Evolutionary conservation across 2,888 invertebrate species (phyloP).

Genomic region (Cantharis rustica): DNA sequence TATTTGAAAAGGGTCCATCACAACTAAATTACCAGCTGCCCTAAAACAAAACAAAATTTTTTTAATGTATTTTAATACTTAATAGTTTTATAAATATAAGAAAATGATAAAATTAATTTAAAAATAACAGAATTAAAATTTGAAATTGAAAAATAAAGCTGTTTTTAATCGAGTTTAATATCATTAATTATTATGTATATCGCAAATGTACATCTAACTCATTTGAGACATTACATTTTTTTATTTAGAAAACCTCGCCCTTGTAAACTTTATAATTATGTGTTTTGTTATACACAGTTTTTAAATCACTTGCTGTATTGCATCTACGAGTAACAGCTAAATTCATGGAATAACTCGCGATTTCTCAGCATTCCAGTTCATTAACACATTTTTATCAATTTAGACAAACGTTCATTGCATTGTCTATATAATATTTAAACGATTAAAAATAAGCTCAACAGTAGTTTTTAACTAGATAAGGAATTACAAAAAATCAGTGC

Average conservation of each 20-base stretch:
- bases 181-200: too few species aligned
- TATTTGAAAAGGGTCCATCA: constrained; percentile 86
- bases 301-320: neutral
- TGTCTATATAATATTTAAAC: neutral
- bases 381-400: neutral
- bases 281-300: neutral
- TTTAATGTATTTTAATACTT: neutral
- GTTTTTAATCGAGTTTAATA: too few species aligned
- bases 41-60: constrained; percentile 54
- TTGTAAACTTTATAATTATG: neutral
- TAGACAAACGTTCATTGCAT: neutral
- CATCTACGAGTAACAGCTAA: neutral
- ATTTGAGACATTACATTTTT: neutral
- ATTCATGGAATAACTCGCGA: neutral
- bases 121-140: too few species aligned
- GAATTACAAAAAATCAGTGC: too few species aligned
- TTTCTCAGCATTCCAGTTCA: neutral
- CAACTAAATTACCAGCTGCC: constrained; percentile 80
- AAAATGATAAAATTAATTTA: too few species aligned
- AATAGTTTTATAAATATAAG: neutral
- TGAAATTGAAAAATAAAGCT: too few species aligned
- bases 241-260: too few species aligned
- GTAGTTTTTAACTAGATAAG: too few species aligned
- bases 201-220: too few species aligned
- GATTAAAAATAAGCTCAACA: neutral